Evolutionary conservation across 2,888 invertebrate genomes (phyloP), one percentile per base, ranked within the genome.

Genomic region (Lithophane semibrunnea): DNA sequence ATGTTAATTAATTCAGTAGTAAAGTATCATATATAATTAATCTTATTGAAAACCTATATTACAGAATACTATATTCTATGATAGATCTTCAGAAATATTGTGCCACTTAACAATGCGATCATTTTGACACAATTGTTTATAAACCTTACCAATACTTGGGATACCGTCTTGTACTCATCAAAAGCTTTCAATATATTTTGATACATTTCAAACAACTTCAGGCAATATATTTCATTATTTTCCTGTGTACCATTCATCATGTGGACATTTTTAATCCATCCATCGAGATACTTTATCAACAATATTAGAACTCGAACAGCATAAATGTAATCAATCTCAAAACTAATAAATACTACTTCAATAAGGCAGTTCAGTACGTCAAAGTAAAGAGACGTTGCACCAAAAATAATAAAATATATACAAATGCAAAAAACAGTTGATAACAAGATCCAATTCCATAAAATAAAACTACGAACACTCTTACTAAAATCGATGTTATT

Each of bases 101-200:
- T 18, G 18, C 52, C 8, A 52, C 8, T 52, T 8, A 52, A 18
- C 16, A 24, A 24, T 44, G 44, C 5, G 12, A 47, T 18, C 7
- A 18, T 24, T 44, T 47, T 24, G 21, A 7, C 10, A 44, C 24
- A 63, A 37, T 49, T 12, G 13, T 29, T 29, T 4, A n/a, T 37
- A 29, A 69, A 70, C 66, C 81, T 68, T 68, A 87, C 87, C 80
- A 80, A 24, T 21, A 60, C 18, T 79, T 83, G 79, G 64, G 85
- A 78, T 3, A 76, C 29, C 3, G 68, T 69, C 42, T 73, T 79
- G 24, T 72, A 84, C 9, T 85, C 52, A 42, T 74, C 58, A 56
- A 79, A 82, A 44, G 83, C 73, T 8, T 81, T 60, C 12, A 81
- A n/a, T 63, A 87, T 80, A 56, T 77, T 71, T 44, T 66, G 29